phyloP scores from a whole-genome alignment of 2,113 vertebrate species.

The Poecile atricapillus region DNA sequence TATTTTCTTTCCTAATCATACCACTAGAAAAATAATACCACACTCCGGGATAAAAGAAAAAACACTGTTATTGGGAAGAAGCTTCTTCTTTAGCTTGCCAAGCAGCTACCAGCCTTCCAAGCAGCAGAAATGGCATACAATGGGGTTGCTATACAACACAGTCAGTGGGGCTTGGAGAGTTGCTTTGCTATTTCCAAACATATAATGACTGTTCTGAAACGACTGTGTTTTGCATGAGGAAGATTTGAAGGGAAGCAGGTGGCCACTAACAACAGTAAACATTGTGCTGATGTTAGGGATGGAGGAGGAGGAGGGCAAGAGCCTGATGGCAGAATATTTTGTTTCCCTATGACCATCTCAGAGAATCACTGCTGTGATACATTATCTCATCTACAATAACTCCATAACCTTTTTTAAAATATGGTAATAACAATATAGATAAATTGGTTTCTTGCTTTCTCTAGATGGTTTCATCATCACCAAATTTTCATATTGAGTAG shows the following conservation, averaged over 20 bases:
- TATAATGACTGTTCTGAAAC: background rate
- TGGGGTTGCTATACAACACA: constrained; percentile 17
- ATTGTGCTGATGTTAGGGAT: background rate
- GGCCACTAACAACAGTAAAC: background rate
- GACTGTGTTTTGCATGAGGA: background rate
- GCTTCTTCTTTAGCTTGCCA: constrained; percentile 52
- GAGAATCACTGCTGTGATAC: background rate
- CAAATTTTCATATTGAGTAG: background rate
- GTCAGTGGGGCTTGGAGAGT: constrained; percentile 10
- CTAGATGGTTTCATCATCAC: background rate
- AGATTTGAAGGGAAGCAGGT: background rate
- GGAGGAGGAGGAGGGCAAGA: background rate
- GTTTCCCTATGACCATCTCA: background rate
- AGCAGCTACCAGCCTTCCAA: constrained; percentile 50
- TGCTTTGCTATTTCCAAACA: background rate
- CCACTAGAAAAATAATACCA: constrained; percentile 57
- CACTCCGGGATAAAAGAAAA: constrained; percentile 9
- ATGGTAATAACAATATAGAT: background rate
- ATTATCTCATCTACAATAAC: background rate
- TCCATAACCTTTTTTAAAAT: background rate
- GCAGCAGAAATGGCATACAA: background rate
- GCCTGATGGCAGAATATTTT: background rate
- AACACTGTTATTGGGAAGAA: constrained; percentile 51
- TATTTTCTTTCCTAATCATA: constrained; percentile 46
- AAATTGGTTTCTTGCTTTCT: background rate